Evolutionary conservation across 1,140 invertebrate species (phyloP), one percentile per base, ranked within the genome.

Genomic region (Zaprionus nigranus): DNA sequence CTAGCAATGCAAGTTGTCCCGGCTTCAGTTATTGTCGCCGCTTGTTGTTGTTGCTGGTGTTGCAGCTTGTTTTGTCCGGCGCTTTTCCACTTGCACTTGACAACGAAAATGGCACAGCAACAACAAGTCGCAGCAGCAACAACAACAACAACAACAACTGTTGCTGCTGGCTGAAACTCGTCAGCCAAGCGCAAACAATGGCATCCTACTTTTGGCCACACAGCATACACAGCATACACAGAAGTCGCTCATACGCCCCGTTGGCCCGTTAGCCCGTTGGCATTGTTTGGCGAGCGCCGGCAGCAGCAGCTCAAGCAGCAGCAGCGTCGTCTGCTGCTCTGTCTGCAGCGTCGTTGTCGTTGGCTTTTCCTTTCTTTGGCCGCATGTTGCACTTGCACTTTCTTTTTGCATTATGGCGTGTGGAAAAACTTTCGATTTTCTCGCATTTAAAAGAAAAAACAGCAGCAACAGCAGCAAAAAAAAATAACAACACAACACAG

Each of bases 341-440:
- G 40, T 28, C 59, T 30, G 7, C 59, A 9, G 11, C 60, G 60
- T 46, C n/a, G 34, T 65, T 64, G 53, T 60, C n/a, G 34, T 65
- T 64, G 53, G 66, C 30, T 75, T 75, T 78, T 78, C 72, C 72
- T 78, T 77, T 72, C 79, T 77, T 61, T 77, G 64, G 79, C 83
- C 77, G 75, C 64, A 67, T 79, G 78, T 78, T 92, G 91, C 91
- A 92, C 91, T 92, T 92, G 91, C 91, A 92, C 91, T 92, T 92
- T 92, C 91, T 92, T 91, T 92, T 92, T 91, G 84, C 86, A 88
- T 92, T 92, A 92, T 92, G 90, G 87, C 83, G 90, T 88, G 83
- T 91, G 91, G 91, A 92, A 92, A 91, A 92, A 92, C 91, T 92
- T 92, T 92, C 91, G 91, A 92, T 92, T 92, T 92, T 92, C 91